These are phyloP conservation scores for Smutsia temminckii DNA, from an alignment of 2,797 vertebrate genomes.

Conservation along the genomic window DNA sequence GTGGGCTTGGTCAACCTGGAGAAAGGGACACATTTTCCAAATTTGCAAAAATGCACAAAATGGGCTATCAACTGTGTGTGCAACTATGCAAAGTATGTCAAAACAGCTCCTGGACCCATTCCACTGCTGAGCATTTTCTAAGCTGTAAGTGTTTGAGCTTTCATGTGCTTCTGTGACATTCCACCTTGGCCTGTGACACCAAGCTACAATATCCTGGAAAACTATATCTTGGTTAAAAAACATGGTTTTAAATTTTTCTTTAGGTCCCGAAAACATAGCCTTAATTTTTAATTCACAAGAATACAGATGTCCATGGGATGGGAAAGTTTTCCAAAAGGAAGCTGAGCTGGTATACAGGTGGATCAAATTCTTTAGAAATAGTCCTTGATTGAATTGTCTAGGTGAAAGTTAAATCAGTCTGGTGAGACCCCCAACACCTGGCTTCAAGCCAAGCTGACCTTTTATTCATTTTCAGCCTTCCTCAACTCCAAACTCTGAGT, in stretches of 20 bases:
- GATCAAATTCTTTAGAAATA: background rate
- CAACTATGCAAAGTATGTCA: conserved; percentile 47
- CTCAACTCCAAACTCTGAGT: background rate
- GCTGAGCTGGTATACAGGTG: background rate
- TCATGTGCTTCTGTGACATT: background rate
- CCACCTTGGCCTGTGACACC: background rate
- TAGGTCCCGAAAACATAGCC: background rate
- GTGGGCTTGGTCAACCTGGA: background rate
- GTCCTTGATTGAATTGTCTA: background rate
- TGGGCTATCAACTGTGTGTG: conserved; percentile 6
- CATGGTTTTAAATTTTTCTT: background rate
- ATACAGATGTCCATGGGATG: conserved; percentile 44
- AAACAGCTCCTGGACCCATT: conserved; percentile 1
- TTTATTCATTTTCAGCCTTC: background rate
- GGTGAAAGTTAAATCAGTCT: background rate
- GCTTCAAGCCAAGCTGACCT: background rate
- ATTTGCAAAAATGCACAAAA: conserved; percentile 40
- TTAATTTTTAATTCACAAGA: conserved; percentile 54
- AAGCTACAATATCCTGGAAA: background rate
- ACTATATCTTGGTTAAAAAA: background rate
- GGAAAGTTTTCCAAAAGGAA: background rate
- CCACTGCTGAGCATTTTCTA: conserved; percentile 29
- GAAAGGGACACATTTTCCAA: background rate
- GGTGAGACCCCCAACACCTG: background rate
- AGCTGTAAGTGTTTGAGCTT: background rate